Evolutionary conservation across 2,888 invertebrate genomes (phyloP), one percentile per base, ranked within the genome.

Genomic region (Petrophora chlorosata): DNA sequence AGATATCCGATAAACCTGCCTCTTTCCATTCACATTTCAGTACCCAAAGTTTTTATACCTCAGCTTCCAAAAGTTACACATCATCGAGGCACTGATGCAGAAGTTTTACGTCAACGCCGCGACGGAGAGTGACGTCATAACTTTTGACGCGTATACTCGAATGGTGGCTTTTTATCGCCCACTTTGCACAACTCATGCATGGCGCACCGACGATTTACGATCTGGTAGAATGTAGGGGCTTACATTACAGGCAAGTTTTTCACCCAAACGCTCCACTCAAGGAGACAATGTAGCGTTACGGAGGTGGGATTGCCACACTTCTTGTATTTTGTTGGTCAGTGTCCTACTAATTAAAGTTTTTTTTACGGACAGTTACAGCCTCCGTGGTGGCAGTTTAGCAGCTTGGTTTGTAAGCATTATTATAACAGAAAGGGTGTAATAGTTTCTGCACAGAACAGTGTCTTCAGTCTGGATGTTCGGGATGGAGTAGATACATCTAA

Each of bases 231-330:
- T 50, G 59, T 53, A 30, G 36, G 50, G 46, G 40, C 47, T 49
- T 39, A 51, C 52, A 53, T 61, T 60, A 55, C 53, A 14, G 14
- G 19, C 35, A 60, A 61, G 51, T 60, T 63, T 56, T 59, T 59
- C 57, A 43, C 39, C 40, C 35, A 52, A 43, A 54, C 29, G 40
- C 36, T 29, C 45, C 55, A 51, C 26, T 53, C 39, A 23, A 45
- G 23, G 22, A 50, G 49, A 59, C 56, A 55, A 57, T 59, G 58
- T 60, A 44, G 43, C 48, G 47, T 56, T 53, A 47, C 33, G 26
- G 26, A 39, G 45, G 23, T 46, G 33, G 52, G 51, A 17, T 29
- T 13, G 5, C 26, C 28, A 28, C 12, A 22, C 12, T 9, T 22
- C 3, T n/a, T 17, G 0, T 15, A n/a, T 16, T 26, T 32, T 26